Conservation (phyloP, 2,797 vertebrate genomes). For the Rhabdophis nuchalis region DNA sequence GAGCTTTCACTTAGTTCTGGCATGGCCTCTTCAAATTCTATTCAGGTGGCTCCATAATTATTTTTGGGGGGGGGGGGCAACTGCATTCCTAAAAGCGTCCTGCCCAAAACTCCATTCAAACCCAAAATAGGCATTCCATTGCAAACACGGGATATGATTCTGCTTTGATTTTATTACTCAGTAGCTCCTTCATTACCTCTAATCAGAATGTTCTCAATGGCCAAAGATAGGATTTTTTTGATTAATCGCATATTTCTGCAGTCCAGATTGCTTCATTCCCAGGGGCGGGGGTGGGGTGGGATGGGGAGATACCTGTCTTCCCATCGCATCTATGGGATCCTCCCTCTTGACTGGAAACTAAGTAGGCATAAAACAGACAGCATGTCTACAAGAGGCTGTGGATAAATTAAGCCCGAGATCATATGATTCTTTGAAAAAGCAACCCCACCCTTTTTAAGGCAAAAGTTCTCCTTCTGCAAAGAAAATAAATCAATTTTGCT, state of each 20-base stretch:
- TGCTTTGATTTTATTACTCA: not conserved
- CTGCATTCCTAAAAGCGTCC: not conserved
- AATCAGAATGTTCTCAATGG: not conserved
- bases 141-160: not conserved
- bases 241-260: not conserved
- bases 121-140: not conserved
- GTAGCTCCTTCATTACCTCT: not conserved
- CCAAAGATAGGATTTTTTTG: not conserved
- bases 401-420: not conserved
- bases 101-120: not conserved
- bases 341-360: not conserved
- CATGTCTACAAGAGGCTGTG: not conserved
- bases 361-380: not conserved
- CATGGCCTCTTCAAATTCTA: not conserved
- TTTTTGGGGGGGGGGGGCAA: not conserved
- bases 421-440: not conserved
- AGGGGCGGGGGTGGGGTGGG: not conserved
- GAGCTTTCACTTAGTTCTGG: not conserved
- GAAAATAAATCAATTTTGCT: not conserved
- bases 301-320: not conserved
- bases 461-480: not conserved
- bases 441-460: not conserved
- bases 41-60: not conserved
- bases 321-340: not conserved
- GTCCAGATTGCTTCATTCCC: not conserved